Percentiles rank a stretch among this genome's conserved stretches.
These are phyloP conservation scores for Heliconius sara DNA, from an alignment of 2,888 invertebrate species.

Conservation along the genomic window DNA sequence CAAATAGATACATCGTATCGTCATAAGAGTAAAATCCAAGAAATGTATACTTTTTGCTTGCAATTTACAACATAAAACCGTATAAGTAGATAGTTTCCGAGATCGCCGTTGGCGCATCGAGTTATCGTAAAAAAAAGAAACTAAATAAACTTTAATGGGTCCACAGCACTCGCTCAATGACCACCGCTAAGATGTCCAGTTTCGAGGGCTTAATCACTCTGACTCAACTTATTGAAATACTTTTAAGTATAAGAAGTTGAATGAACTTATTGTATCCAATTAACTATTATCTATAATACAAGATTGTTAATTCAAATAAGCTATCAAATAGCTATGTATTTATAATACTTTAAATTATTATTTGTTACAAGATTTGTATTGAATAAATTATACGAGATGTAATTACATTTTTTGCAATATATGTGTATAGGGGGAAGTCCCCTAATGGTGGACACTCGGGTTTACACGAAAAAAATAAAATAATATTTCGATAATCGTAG, in stretches of 20 bases:
- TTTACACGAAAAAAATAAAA: too few species aligned
- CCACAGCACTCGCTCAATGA: constrained; percentile 58
- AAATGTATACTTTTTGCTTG: constrained; percentile 20
- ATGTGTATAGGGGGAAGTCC: too few species aligned
- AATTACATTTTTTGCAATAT: too few species aligned
- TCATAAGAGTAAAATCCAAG: constrained; percentile 16
- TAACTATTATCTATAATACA: constrained; percentile 23
- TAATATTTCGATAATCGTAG: too few species aligned
- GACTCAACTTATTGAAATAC: constrained; percentile 39
- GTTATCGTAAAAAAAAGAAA: constrained; percentile 49
- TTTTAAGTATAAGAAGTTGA: constrained; percentile 38
- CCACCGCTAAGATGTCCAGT: constrained; percentile 50
- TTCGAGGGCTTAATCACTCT: constrained; percentile 40
- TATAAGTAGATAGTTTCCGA: constrained; percentile 31
- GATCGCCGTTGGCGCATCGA: constrained; percentile 43
- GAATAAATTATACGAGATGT: not conserved
- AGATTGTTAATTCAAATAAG: constrained; percentile 1
- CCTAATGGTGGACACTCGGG: too few species aligned
- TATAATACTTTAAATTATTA: not conserved
- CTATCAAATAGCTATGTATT: not conserved
- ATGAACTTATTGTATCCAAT: constrained; percentile 31
- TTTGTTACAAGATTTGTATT: not conserved
- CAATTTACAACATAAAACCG: constrained; percentile 32
- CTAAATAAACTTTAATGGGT: constrained; percentile 64
- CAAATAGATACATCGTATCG: not conserved